Evolutionary conservation across 2,113 vertebrate genomes (phyloP), one percentile per base, ranked within the genome.

Genomic region (Acanthisitta chloris): DNA sequence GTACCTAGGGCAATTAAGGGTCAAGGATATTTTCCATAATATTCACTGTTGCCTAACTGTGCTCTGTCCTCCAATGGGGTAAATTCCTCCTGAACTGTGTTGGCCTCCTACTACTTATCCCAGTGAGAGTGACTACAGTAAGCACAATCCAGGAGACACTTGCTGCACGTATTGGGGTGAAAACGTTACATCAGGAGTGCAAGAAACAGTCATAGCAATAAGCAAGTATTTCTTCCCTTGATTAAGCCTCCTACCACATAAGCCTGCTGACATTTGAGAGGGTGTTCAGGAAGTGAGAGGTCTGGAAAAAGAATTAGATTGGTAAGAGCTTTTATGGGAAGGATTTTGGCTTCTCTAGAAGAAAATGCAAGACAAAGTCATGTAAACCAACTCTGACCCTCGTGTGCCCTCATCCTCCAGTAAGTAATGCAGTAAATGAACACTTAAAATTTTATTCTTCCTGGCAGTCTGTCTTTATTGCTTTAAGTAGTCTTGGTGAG

Each of bases 211-310:
- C 49, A 26, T 1, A 46, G 61, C 51, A 81, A 73, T 51, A n/a
- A 58, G 59, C 90, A 77, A 81, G 51, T 80, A 85, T 49, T 70
- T 92, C 55, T 91, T 84, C 64, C 46, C 45, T 81, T 70, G 61
- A 83, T 86, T 81, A 92, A 94, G 51, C 42, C 55, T 86, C 76
- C 82, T 86, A 76, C 67, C 45, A 49, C 61, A 69, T 70, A 46
- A 93, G 34, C 33, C 49, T 66, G 58, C 64, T 83, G 92, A 90
- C 59, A 94, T 96, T 23, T 88, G 94, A 94, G 71, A 95, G 67
- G 45, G 67, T 92, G 88, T 84, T 86, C 46, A 73, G 23, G 16
- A 67, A 93, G 58, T 86, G 82, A 46, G 74, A 88, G 26, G 38
- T 71, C 74, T 93, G 86, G 49, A 90, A 70, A 65, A 93, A 77